Conservation (phyloP, 2,113 vertebrate species). For the Illadopsis cleaveri region DNA sequence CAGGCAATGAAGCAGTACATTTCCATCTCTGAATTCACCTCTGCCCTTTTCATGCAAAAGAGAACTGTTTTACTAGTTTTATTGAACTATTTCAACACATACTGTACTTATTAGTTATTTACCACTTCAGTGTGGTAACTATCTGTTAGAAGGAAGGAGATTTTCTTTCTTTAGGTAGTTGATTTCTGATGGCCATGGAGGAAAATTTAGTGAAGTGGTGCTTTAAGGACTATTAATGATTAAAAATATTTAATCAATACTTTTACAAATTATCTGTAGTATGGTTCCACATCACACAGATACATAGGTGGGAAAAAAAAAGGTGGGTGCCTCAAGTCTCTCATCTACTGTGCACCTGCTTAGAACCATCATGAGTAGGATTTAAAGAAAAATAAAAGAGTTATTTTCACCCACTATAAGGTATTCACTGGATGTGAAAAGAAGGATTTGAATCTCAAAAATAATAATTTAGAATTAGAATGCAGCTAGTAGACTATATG, state of each 20-base stretch:
- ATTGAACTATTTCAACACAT: background rate
- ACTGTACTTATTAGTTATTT: background rate
- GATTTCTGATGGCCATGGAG: background rate
- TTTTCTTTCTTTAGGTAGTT: background rate
- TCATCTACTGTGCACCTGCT: background rate
- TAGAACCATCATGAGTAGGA: background rate
- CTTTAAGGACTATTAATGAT: background rate
- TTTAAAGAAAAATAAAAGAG: background rate
- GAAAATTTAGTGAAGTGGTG: background rate
- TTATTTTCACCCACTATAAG: background rate
- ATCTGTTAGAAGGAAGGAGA: background rate
- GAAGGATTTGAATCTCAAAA: background rate
- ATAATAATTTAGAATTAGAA: background rate
- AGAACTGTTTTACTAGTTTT: background rate
- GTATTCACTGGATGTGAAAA: background rate
- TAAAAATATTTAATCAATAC: background rate
- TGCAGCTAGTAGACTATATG: fast-evolving
- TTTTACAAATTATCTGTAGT: background rate
- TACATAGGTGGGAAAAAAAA: background rate
- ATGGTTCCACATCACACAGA: background rate
- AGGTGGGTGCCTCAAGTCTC: background rate
- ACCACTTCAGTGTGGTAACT: background rate
- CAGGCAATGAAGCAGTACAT: background rate
- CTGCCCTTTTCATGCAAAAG: background rate
- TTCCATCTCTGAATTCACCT: background rate